phyloP scores from a whole-genome alignment of 2,113 vertebrate genomes.

The Circaetus cinerascens region DNA sequence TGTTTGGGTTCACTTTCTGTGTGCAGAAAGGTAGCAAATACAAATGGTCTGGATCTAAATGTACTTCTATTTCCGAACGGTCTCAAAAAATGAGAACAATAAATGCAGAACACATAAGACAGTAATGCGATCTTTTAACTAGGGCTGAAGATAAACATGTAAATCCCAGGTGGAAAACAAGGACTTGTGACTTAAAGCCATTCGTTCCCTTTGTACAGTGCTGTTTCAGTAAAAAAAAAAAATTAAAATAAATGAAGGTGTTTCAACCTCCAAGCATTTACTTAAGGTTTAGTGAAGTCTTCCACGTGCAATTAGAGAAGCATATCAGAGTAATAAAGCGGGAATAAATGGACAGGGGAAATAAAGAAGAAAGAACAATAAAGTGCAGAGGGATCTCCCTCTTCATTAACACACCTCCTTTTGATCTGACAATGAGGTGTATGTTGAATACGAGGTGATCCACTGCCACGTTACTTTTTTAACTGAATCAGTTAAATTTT shows the following conservation, averaged over 20 bases:
- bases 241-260: not conserved
- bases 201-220: not conserved
- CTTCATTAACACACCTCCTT: not conserved
- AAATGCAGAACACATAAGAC: not conserved
- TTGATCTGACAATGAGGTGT: not conserved
- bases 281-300: not conserved
- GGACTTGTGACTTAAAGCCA: not conserved
- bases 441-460: not conserved
- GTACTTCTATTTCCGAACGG: not conserved
- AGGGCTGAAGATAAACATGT: not conserved
- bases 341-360: not conserved
- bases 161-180: not conserved
- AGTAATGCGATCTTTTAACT: not conserved
- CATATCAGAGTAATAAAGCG: not conserved
- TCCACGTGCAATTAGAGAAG: not conserved
- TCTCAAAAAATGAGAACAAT: not conserved
- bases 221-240: not conserved
- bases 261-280: not conserved
- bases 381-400: not conserved
- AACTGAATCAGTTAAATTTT: not conserved
- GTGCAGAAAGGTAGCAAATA: not conserved
- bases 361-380: not conserved
- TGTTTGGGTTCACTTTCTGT: not conserved
- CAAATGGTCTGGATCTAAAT: not conserved
- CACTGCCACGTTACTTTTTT: not conserved